Percentiles rank a stretch among this genome's conserved stretches.
Evolutionary conservation across 2,888 invertebrate species (phyloP).

Genomic region (Lampropteryx suffumata): DNA sequence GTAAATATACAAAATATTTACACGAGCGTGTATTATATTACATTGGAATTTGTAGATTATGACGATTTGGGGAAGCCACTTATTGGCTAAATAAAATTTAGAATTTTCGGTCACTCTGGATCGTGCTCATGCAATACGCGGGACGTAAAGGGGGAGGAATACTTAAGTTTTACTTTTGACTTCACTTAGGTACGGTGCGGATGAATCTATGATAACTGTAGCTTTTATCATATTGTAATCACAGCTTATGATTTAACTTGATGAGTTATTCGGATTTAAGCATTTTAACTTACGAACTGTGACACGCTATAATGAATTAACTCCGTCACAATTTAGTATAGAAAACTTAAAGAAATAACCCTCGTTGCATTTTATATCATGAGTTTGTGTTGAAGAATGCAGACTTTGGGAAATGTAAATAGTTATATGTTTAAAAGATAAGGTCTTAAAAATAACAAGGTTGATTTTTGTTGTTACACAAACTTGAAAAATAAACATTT

Average conservation of each 20-base stretch:
- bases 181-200: constrained; percentile 67
- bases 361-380: constrained; percentile 79
- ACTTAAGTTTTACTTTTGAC: constrained; percentile 69
- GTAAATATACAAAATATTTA: constrained; percentile 84
- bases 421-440: constrained; percentile 81
- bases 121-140: constrained; percentile 50
- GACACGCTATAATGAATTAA: constrained; percentile 74
- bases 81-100: constrained; percentile 38
- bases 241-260: constrained; percentile 74
- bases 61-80: constrained; percentile 45
- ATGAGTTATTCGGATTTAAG: constrained; percentile 68
- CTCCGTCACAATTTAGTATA: constrained; percentile 80
- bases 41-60: constrained; percentile 43
- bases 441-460: constrained; percentile 79
- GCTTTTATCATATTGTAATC: constrained; percentile 78
- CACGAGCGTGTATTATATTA: constrained; percentile 80
- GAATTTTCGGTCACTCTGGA: constrained; percentile 40
- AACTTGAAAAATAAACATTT: constrained; percentile 83
- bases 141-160: constrained; percentile 69
- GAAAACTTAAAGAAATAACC: constrained; percentile 69
- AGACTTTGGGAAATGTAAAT: constrained; percentile 80
- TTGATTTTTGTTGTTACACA: constrained; percentile 83
- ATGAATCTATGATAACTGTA: constrained; percentile 72
- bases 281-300: constrained; percentile 68
- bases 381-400: constrained; percentile 79